Conservation (phyloP, 2,113 vertebrate species). For the Perca schrenkii region DNA sequence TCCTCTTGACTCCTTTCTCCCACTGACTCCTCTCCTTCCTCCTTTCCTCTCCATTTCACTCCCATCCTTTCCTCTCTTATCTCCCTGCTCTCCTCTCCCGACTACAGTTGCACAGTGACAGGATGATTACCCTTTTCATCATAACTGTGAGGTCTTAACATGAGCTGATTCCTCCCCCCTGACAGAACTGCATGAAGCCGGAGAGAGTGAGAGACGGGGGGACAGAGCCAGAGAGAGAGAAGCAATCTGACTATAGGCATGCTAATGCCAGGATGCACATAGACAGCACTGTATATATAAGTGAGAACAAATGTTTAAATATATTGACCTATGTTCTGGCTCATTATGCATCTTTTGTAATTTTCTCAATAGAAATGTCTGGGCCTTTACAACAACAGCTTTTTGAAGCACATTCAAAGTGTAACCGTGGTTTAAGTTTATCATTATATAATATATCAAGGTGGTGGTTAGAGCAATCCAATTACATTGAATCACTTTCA, state of each 20-base stretch:
- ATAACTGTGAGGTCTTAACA: conserved; percentile 75
- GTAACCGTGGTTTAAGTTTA: background rate
- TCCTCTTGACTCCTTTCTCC: background rate
- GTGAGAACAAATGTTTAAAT: conserved; percentile 3
- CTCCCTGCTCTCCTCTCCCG: conserved; percentile 5
- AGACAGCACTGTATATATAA: conserved; percentile 4
- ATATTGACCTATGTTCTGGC: background rate
- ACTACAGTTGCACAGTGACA: conserved; percentile 62
- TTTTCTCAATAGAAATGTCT: background rate
- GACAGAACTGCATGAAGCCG: conserved; percentile 28
- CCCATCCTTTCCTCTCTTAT: background rate
- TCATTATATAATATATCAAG: background rate
- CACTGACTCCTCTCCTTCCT: background rate
- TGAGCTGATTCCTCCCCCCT: conserved; percentile 68
- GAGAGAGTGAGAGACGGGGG: background rate
- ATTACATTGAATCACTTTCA: background rate
- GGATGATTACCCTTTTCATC: conserved; percentile 80
- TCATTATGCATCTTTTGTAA: background rate
- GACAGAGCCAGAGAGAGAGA: background rate
- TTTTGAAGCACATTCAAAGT: background rate
- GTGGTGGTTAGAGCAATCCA: background rate
- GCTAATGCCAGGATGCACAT: conserved; percentile 1
- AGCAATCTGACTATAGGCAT: conserved; percentile 17
- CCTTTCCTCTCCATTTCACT: background rate
- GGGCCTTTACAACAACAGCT: background rate